Evolutionary conservation across 2,888 invertebrate species (phyloP), one percentile per base, ranked within the genome.

Genomic region (Orchestes rusci): DNA sequence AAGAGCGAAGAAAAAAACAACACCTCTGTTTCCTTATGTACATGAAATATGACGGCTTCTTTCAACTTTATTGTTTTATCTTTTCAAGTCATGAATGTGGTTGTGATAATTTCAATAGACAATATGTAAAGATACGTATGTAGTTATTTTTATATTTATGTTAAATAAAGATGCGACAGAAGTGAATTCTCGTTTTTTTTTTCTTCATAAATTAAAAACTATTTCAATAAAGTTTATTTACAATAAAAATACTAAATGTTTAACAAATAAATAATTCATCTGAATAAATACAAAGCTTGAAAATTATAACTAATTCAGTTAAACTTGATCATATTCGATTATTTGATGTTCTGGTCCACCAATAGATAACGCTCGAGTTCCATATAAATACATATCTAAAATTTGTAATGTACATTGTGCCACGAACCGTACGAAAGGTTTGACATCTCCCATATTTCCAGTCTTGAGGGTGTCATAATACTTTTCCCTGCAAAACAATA

Each of bases 351-450:
- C 45, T 34, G 50, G 50, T 28, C 56, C 57, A 23, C 10, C 23
- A 23, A 23, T 51, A 15, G 60, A 58, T 39, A 59, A 53, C 33
- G 53, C 55, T 48, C 55, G 48, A 15, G 60, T 59, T 16, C 61
- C 60, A 46, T 60, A 57, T 33, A 62, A 57, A 37, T 63, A 63
- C 62, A 62, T 63, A 42, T 62, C 61, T 39, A 60, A 53, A 42
- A 62, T 63, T 52, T 62, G 63, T 35, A 61, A 53, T 20, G 94
- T 91, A 61, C 89, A 89, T 58, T 89, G 85, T 0, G 93, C 94
- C 57, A 97, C 92, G 66, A 97, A 97, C 53, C 97, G 79, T 1
- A 96, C 84, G 71, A 97, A 97, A 1, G 96, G 96, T 34, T 95
- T 74, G 3, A 95, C 82, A 65, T 97, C 96, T 0, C 97, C 97